Evolutionary conservation across 2,113 vertebrate species (phyloP), one percentile per base, ranked within the genome.

Genomic region (Nothobranchius furzeri): DNA sequence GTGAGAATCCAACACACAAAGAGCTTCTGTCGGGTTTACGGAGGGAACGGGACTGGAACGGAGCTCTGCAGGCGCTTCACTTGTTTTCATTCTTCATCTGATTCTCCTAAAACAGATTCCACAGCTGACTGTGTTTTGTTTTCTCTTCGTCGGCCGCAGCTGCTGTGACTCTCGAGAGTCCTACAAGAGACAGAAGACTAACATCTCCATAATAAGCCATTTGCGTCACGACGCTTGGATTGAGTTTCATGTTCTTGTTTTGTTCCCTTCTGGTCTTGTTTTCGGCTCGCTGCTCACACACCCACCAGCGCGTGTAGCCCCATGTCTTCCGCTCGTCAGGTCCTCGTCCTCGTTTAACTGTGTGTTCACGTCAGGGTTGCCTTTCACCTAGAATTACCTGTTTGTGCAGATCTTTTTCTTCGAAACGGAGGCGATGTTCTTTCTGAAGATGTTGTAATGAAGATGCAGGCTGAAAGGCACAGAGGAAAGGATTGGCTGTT

Each of bases 1-100:
- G 79, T 35, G 35, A 40, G 68, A 71, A 60, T 48, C 20, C 63
- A 46, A 51, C 60, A n/a, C 56, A 53, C 60, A 46, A 54, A 47
- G 43, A 79, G 71, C 56, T 37, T 36, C 45, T 52, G 9, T 63
- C 43, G 57, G 52, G 60, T 56, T 40, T 43, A 20, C 36, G 6
- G 36, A 7, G 20, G 15, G 37, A 42, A 4, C 55, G 14, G 63
- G 9, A 7, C 15, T 54, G 48, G 37, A 47, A 42, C 57, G 15
- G 25, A 7, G n/a, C 54, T 72, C 37, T 59, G 51, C 70, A 64
- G 48, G 60, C 61, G 24, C 25, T 15, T 73, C 7, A 37, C 7
- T 24, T 65, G 62, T 53, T 60, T 60, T 61, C 43, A 55, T 61
- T 61, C 10, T 24, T 20, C 13, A 40, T 24, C n/a, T 43, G 35